Evolutionary conservation across 2,797 vertebrate genomes (phyloP).

Genomic region (Gymnoscopelus microlampas): DNA sequence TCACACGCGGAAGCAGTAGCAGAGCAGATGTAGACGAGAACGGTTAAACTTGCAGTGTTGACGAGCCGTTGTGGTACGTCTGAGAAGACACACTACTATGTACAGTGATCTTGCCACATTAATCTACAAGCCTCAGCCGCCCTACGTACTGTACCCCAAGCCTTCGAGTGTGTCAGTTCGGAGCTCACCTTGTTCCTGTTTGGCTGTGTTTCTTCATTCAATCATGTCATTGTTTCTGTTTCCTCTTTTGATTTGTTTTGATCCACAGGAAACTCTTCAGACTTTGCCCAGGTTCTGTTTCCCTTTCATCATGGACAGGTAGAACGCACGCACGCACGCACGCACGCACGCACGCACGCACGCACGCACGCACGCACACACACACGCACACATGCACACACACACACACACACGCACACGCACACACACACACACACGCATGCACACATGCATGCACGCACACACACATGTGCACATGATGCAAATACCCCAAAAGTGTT

Average conservation of each 20-base stretch:
- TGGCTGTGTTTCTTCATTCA: not conserved
- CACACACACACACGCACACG: not conserved
- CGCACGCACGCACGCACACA: not conserved
- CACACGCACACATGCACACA: no score
- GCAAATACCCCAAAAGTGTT: no score
- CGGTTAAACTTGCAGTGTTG: no score
- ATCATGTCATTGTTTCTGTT: not conserved
- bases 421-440: not conserved
- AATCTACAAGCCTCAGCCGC: no score
- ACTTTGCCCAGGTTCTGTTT: conserved; percentile 87
- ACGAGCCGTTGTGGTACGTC: no score
- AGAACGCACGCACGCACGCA: conserved; percentile 12
- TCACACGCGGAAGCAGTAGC: no score
- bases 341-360: not conserved
- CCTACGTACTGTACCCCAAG: no score
- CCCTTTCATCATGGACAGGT: conserved; percentile 76
- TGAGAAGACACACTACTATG: no score
- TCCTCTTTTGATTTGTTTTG: conserved; percentile 32
- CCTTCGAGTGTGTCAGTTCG: no score
- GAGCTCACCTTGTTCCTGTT: not conserved
- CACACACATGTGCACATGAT: no score
- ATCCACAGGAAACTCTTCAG: conserved; percentile 93
- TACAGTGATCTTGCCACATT: no score
- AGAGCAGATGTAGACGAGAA: no score
- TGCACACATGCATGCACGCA: not conserved